A percentile compares a stretch with the other conserved stretches of the same genome.
These are phyloP conservation scores for Fistularia commersonii DNA, from an alignment of 2,797 vertebrate genomes.

Conservation along the genomic window DNA sequence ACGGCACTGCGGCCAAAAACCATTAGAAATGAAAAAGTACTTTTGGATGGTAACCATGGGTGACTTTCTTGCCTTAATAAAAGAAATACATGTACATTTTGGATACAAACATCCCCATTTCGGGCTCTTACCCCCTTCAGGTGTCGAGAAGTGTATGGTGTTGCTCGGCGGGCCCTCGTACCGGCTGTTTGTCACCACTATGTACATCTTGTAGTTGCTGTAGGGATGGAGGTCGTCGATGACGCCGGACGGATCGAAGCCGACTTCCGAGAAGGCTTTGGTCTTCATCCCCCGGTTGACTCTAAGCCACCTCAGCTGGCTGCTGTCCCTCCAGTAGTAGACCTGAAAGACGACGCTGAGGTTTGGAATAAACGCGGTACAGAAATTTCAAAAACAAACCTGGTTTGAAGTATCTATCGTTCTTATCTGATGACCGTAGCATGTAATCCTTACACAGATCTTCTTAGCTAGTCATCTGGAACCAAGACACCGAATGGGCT, in stretches of 20 bases:
- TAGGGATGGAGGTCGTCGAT: constrained; percentile 87
- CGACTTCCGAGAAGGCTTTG: constrained; percentile 80
- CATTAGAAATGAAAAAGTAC: constrained; percentile 12
- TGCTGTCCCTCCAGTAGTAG: constrained; percentile 97
- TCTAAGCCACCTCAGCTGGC: constrained; percentile 87
- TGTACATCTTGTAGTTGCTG: constrained; percentile 95
- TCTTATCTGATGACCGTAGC: no score
- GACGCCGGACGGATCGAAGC: constrained; percentile 82
- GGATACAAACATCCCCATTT: background rate
- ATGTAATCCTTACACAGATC: no score
- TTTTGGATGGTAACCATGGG: background rate
- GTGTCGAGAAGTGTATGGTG: constrained; percentile 88
- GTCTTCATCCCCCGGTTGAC: constrained; percentile 87
- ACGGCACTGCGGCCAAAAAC: constrained; percentile 80
- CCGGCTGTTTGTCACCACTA: constrained; percentile 91
- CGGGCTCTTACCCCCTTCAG: constrained; percentile 86
- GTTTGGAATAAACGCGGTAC: background rate
- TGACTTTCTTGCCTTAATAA: background rate
- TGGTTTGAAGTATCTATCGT: no score
- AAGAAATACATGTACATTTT: constrained; percentile 3
- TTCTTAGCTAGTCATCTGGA: no score
- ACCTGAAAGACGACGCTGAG: constrained; percentile 69
- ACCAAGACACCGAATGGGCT: no score
- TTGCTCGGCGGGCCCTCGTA: constrained; percentile 90
- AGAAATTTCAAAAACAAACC: constrained; percentile 1